phyloP scores from a whole-genome alignment of 2,888 invertebrate genomes.

The Clanis bilineata region DNA sequence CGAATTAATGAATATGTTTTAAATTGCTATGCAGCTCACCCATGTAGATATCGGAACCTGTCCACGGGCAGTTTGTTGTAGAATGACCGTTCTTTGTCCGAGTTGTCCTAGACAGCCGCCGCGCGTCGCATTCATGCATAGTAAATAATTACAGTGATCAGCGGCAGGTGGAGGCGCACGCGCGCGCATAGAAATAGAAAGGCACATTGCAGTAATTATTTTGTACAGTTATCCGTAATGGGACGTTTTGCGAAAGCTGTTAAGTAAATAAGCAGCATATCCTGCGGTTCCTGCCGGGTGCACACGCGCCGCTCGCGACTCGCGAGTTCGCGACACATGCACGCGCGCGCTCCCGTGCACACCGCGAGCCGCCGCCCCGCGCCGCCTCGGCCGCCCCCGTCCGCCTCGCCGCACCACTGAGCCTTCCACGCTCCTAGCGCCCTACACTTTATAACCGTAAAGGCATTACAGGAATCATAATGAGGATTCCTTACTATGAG shows the following conservation, averaged over 20 bases:
- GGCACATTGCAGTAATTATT: conserved; percentile 82
- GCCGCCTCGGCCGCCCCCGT: conserved; percentile 19
- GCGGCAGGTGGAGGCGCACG: conserved; percentile 77
- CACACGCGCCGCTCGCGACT: conserved; percentile 43
- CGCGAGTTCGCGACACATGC: conserved; percentile 36
- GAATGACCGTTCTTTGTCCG: conserved; percentile 76
- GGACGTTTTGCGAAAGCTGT: conserved; percentile 81
- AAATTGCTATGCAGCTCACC: conserved; percentile 68
- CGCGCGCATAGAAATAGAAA: conserved; percentile 81
- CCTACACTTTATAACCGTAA: conserved; percentile 21
- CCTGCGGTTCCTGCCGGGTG: conserved; percentile 72
- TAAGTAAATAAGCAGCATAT: conserved; percentile 76
- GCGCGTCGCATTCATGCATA: conserved; percentile 76
- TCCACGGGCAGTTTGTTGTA: conserved; percentile 57
- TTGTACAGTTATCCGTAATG: conserved; percentile 81
- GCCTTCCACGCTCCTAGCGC: neutral
- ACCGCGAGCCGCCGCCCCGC: conserved; percentile 25
- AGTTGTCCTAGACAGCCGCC: conserved; percentile 74
- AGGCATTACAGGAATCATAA: conserved; percentile 44
- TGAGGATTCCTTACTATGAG: conserved; percentile 19
- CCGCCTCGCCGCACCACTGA: conserved; percentile 27
- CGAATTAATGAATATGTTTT: conserved; percentile 67
- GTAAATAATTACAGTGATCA: conserved; percentile 81
- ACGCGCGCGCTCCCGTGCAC: conserved; percentile 27
- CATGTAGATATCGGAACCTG: conserved; percentile 71